phyloP scores from a whole-genome alignment of 2,797 vertebrate genomes.

The Cynopterus sphinx region DNA sequence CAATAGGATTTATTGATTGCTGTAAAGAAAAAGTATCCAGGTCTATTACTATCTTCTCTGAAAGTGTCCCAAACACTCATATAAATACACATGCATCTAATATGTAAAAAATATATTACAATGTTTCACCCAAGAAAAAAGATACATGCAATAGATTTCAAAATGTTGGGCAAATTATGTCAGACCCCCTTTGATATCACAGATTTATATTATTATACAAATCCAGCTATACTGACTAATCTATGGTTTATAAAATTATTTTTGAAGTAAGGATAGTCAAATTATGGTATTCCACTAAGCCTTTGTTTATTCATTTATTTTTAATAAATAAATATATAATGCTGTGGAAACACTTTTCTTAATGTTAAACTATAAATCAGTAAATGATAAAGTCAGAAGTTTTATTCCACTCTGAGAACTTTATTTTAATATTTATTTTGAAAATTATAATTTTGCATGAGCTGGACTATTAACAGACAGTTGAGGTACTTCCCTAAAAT shows the following conservation, averaged over 20 bases:
- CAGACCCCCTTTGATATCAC: not conserved
- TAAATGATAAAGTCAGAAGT: not conserved
- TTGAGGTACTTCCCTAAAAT: not conserved
- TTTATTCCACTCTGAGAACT: not conserved
- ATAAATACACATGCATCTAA: not conserved
- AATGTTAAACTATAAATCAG: not conserved
- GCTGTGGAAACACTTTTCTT: not conserved
- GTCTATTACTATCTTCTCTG: not conserved
- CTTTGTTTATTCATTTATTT: not conserved
- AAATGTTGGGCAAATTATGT: not conserved
- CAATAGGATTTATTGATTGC: not conserved
- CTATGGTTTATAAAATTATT: not conserved
- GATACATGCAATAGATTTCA: not conserved
- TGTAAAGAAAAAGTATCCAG: not conserved
- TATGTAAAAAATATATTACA: not conserved
- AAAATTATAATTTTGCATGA: not conserved
- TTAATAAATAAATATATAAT: not conserved
- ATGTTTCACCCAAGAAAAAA: not conserved
- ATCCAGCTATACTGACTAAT: not conserved
- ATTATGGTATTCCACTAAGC: not conserved
- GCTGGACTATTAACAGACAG: not conserved
- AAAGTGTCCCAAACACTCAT: not conserved
- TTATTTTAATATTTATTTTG: not conserved
- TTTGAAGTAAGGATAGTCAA: not conserved
- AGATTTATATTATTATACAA: not conserved